Evolutionary conservation across 2,797 vertebrate species (phyloP).

Genomic region (Sphaeramia orbicularis): DNA sequence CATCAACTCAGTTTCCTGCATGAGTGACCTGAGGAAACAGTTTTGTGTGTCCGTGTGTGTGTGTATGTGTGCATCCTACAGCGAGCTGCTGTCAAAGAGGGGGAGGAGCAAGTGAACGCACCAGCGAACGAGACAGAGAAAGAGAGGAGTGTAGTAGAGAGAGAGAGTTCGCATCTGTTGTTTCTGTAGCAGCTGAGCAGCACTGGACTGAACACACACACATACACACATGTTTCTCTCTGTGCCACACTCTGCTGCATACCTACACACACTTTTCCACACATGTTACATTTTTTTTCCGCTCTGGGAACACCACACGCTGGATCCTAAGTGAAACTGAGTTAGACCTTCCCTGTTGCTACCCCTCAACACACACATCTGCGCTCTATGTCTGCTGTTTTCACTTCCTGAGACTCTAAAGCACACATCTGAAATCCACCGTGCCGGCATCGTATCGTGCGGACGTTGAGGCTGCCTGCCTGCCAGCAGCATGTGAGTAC

Average conservation of each 20-base stretch:
- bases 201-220: conserved; percentile 57
- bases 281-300: conserved; percentile 35
- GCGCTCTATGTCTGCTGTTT: conserved; percentile 5
- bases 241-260: conserved; percentile 44
- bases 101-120: conserved; percentile 73
- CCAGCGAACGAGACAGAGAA: conserved; percentile 56
- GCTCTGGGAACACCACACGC: conserved; percentile 26
- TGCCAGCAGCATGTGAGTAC: conserved; percentile 75
- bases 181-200: conserved; percentile 71
- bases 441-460: conserved; percentile 35
- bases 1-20: conserved; percentile 73
- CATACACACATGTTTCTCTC: too few relatives aligned
- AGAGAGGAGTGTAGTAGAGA: conserved; percentile 57
- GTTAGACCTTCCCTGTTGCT: conserved; percentile 18
- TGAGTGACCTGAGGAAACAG: conserved; percentile 77
- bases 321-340: conserved; percentile 37
- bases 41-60: conserved; percentile 35
- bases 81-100: conserved; percentile 76
- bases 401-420: conserved; percentile 43
- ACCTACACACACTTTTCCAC: conserved; percentile 40
- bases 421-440: conserved; percentile 37
- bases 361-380: conserved; percentile 23
- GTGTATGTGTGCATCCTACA: conserved; percentile 59
- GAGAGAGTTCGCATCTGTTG: conserved; percentile 81
- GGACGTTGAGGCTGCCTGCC: conserved; percentile 54